Evolutionary conservation across 2,888 invertebrate genomes (phyloP).

Genomic region (Loripinus fragilis): DNA sequence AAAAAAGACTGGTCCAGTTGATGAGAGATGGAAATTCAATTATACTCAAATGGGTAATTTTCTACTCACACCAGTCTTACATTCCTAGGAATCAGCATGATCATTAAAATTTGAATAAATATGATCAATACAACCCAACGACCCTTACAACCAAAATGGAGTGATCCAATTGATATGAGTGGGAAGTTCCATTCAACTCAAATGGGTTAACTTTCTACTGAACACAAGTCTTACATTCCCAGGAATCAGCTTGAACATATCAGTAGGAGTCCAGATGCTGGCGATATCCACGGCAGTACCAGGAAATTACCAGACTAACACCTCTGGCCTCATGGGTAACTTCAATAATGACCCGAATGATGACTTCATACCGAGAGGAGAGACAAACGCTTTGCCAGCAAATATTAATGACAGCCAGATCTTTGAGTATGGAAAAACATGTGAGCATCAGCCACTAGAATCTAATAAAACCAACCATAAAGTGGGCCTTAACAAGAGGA

Average conservation of each 20-base stretch:
- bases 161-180: too few species aligned
- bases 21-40: too few species aligned
- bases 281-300: neutral
- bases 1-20: too few species aligned
- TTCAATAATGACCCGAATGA: slow-evolving; percentile 41
- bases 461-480: too few species aligned
- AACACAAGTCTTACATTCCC: neutral
- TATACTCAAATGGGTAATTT: too few species aligned
- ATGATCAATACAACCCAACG: too few species aligned
- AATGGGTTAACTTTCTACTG: too few species aligned
- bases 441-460: slow-evolving; percentile 30
- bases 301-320: neutral
- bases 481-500: too few species aligned
- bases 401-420: slow-evolving; percentile 30
- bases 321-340: slow-evolving; percentile 45
- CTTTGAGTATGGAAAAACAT: slow-evolving; percentile 42
- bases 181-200: too few species aligned
- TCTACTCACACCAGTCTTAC: too few species aligned
- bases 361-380: slow-evolving; percentile 34
- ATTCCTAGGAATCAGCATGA: neutral
- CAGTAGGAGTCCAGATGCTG: neutral
- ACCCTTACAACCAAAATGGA: too few species aligned
- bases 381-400: neutral
- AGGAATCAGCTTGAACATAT: neutral
- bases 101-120: too few species aligned